phyloP scores from a whole-genome alignment of 2,113 vertebrate genomes.

The Microcebus ravelobensis region DNA sequence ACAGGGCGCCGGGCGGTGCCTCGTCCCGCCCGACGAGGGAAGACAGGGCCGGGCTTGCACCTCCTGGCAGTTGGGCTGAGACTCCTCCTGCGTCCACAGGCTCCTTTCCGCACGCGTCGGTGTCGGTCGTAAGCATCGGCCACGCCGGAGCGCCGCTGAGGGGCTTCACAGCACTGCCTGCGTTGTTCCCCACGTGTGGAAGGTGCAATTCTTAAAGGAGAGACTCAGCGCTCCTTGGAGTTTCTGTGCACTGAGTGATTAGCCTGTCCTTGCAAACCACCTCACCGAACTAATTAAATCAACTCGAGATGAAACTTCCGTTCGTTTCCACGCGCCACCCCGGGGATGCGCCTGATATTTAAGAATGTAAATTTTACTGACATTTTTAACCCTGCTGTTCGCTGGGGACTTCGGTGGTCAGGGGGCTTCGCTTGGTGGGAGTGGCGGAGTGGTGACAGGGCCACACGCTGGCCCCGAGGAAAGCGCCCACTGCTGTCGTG shows the following conservation, averaged over 20 bases:
- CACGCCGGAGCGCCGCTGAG: background rate
- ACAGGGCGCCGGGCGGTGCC: background rate
- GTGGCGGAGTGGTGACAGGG: fast-evolving
- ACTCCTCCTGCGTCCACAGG: background rate
- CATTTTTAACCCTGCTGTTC: background rate
- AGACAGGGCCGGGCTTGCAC: background rate
- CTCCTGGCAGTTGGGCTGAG: background rate
- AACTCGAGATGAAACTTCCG: constrained; percentile 50
- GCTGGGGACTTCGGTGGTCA: background rate
- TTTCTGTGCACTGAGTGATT: constrained; percentile 52
- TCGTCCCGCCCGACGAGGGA: background rate
- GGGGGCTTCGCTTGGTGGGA: background rate
- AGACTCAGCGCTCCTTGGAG: constrained; percentile 24
- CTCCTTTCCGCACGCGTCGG: background rate
- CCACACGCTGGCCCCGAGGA: background rate
- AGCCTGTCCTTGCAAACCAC: constrained; percentile 52
- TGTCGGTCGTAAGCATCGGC: background rate
- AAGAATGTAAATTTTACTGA: background rate
- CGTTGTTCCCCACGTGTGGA: background rate
- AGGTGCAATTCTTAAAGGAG: constrained; percentile 37
- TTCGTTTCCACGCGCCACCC: constrained; percentile 39
- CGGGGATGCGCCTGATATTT: background rate
- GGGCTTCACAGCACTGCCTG: background rate
- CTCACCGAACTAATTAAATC: constrained; percentile 69
- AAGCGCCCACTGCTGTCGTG: too few relatives aligned